Percentiles rank a stretch among this genome's conserved stretches.
Evolutionary conservation across 2,113 vertebrate species (phyloP).

Genomic region (Syngnathus floridae): DNA sequence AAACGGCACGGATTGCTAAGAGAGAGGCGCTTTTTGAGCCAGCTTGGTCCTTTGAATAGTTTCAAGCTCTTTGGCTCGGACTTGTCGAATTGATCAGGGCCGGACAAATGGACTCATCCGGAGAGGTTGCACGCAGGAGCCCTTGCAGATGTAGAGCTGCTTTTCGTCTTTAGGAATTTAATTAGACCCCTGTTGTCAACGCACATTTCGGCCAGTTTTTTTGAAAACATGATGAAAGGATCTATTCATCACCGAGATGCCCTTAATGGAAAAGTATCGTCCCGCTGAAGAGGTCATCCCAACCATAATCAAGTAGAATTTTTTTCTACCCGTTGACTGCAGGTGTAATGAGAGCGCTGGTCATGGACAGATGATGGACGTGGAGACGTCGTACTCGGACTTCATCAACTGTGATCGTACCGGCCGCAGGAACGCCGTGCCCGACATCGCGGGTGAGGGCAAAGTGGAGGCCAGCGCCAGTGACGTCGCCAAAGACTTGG

Average conservation of each 20-base stretch:
- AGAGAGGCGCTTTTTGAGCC: slow-evolving; percentile 18
- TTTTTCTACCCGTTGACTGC: slow-evolving; percentile 15
- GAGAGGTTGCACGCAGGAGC: not conserved
- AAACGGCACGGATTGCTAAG: slow-evolving; percentile 49
- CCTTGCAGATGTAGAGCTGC: not conserved
- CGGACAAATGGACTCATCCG: slow-evolving; percentile 8
- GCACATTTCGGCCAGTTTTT: not conserved
- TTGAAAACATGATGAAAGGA: not conserved
- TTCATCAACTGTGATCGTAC: slow-evolving; percentile 92
- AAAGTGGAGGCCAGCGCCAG: slow-evolving; percentile 70
- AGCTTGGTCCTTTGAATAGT: slow-evolving; percentile 14
- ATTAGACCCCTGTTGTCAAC: slow-evolving; percentile 9
- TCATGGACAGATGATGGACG: slow-evolving; percentile 89
- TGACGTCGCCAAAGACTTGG: slow-evolving; percentile 81
- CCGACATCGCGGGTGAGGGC: slow-evolving; percentile 80
- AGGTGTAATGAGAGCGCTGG: slow-evolving; percentile 71
- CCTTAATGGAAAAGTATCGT: too few species aligned
- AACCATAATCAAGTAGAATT: not conserved
- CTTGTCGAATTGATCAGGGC: slow-evolving; percentile 19
- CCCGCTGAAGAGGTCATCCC: not conserved
- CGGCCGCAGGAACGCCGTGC: slow-evolving; percentile 91
- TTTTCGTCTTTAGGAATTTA: slow-evolving; percentile 19
- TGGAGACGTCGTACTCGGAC: slow-evolving; percentile 90
- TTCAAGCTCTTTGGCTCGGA: slow-evolving; percentile 13
- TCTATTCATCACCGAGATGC: not conserved